These are phyloP conservation scores for Poecilia wingei DNA, from an alignment of 2,797 vertebrate species.

Conservation along the genomic window DNA sequence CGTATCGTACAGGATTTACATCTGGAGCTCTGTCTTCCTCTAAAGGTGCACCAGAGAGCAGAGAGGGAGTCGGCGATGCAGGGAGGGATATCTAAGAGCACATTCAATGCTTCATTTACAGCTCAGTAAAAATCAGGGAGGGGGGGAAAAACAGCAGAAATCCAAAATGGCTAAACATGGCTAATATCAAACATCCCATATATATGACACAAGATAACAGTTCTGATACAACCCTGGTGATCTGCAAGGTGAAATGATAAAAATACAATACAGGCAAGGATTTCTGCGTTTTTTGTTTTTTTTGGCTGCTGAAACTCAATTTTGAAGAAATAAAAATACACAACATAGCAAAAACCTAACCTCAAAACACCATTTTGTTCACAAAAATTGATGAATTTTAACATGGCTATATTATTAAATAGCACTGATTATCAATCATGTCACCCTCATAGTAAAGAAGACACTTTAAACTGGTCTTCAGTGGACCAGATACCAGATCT, in stretches of 20 bases:
- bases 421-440: constrained; percentile 61
- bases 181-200: constrained; percentile 64
- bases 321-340: constrained; percentile 39
- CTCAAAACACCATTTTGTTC: constrained; percentile 68
- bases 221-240: constrained; percentile 66
- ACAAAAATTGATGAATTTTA: constrained; percentile 66
- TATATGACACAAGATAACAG: constrained; percentile 65
- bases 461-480: constrained; percentile 73
- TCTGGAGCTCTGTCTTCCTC: constrained; percentile 62
- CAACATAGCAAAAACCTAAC: constrained; percentile 60
- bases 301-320: constrained; percentile 64
- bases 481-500: constrained; percentile 75
- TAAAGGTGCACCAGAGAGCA: constrained; percentile 61
- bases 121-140: constrained; percentile 52
- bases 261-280: constrained; percentile 76
- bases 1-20: constrained; percentile 90
- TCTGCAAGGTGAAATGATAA: constrained; percentile 62
- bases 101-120: constrained; percentile 77
- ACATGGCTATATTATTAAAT: constrained; percentile 71
- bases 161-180: constrained; percentile 66
- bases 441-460: constrained; percentile 68
- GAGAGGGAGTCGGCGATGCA: constrained; percentile 52
- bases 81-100: constrained; percentile 69
- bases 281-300: constrained; percentile 41
- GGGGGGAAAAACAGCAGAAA: constrained; percentile 57